These are phyloP conservation scores for Eilema depressum DNA, from an alignment of 2,888 invertebrate genomes.

Conservation along the genomic window DNA sequence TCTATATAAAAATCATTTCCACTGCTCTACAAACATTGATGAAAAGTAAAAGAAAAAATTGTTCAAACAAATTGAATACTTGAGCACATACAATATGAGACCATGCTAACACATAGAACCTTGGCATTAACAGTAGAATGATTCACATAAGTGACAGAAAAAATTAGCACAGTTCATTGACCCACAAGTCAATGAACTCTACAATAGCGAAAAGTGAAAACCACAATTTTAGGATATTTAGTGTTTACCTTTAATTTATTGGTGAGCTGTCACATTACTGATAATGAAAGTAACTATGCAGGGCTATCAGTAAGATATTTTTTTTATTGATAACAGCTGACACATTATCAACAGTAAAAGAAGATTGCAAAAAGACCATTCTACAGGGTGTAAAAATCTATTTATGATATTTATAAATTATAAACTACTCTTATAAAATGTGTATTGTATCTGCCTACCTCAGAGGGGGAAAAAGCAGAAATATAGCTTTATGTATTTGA, in stretches of 20 bases:
- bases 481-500: too few species aligned
- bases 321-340: constrained; percentile 2
- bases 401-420: too few species aligned
- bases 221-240: neutral
- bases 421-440: too few species aligned
- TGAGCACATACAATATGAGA: constrained; percentile 24
- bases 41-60: neutral
- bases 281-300: neutral
- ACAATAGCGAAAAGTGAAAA: constrained; percentile 45
- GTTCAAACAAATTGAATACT: neutral
- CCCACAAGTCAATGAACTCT: constrained; percentile 65
- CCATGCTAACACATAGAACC: constrained; percentile 59
- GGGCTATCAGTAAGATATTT: neutral
- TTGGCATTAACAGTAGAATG: constrained; percentile 64
- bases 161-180: constrained; percentile 64
- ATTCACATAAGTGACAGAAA: constrained; percentile 60
- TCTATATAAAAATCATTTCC: too few species aligned
- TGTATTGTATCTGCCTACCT: neutral
- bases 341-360: neutral
- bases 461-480: neutral
- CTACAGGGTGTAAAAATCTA: too few species aligned
- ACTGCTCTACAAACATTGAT: neutral
- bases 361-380: neutral
- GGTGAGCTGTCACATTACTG: neutral
- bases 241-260: neutral